A percentile compares a stretch with the other conserved stretches of the same genome.
Conservation (phyloP, 2,888 invertebrate species). For the Drosophila anomelani region DNA sequence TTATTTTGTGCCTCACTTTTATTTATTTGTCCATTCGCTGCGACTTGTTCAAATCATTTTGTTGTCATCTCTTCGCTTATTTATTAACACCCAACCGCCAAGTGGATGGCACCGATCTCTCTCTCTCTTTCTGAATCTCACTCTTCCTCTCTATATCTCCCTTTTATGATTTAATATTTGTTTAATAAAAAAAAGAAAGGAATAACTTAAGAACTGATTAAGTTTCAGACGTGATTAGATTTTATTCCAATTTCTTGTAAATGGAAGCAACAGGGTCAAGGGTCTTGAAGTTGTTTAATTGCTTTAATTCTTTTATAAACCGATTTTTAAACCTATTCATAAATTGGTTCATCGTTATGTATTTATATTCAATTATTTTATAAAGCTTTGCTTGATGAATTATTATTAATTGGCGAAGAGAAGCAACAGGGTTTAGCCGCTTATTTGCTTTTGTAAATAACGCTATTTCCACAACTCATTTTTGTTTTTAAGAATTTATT, state of each 20-base stretch:
- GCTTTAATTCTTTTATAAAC: too few relatives aligned
- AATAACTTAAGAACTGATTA: not conserved
- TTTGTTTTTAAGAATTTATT: not conserved
- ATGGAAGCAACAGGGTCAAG: conserved; percentile 7
- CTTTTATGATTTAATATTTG: conserved; percentile 2
- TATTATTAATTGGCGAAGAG: not conserved
- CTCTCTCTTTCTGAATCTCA: not conserved
- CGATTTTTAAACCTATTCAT: not conserved
- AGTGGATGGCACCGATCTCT: conserved; percentile 19
- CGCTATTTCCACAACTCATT: too few relatives aligned
- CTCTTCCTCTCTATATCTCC: not conserved
- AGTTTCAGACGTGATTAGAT: not conserved
- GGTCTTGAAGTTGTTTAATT: too few relatives aligned
- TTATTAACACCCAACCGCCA: conserved; percentile 67
- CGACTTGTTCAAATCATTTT: conserved; percentile 45
- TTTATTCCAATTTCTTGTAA: not conserved
- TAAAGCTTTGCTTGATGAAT: not conserved
- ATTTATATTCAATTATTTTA: too few relatives aligned
- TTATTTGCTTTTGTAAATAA: not conserved
- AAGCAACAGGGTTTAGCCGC: conserved; percentile 5
- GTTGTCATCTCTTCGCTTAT: conserved; percentile 51
- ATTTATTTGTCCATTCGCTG: conserved; percentile 25
- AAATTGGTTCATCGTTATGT: not conserved
- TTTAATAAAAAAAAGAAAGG: not conserved
- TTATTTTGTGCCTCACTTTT: conserved; percentile 30